phyloP scores from a whole-genome alignment of 1,140 invertebrate species.

The Papilio xuthus region DNA sequence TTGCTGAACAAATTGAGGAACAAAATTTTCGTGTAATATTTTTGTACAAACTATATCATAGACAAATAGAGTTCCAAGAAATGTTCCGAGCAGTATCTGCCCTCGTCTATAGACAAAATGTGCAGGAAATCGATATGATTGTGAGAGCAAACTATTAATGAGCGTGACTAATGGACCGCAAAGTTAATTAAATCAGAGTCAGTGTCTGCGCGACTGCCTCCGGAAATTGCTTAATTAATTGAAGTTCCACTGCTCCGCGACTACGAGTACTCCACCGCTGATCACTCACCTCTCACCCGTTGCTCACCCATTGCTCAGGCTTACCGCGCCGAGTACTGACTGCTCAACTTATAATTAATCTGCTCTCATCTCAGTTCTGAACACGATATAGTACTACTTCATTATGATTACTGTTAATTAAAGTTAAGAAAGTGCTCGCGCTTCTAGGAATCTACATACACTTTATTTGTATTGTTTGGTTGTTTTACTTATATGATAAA shows the following conservation, averaged over 20 bases:
- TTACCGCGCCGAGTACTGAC: not conserved
- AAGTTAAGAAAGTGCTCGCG: not conserved
- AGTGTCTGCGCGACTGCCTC: not conserved
- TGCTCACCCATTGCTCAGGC: not conserved
- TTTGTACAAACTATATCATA: not conserved
- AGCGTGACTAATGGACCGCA: conserved; percentile 28
- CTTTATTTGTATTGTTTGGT: no score
- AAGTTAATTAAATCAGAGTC: conserved; percentile 29
- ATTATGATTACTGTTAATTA: conserved; percentile 10
- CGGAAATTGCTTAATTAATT: conserved; percentile 30
- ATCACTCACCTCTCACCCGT: not conserved
- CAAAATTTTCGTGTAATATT: not conserved
- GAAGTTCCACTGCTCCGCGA: not conserved
- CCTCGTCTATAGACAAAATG: not conserved
- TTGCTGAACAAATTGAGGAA: not conserved
- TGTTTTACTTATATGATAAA: no score
- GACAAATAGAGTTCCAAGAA: not conserved
- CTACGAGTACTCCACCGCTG: not conserved
- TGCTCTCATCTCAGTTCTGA: not conserved
- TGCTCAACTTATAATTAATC: not conserved
- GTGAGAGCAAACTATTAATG: conserved; percentile 21
- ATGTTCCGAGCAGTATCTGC: not conserved
- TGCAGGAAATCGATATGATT: conserved; percentile 5
- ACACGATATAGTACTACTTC: not conserved
- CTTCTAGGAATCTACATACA: no score